A percentile compares a stretch with the other conserved stretches of the same genome.
Evolutionary conservation across 2,888 invertebrate species (phyloP).

Genomic region (Stenurella melanura): DNA sequence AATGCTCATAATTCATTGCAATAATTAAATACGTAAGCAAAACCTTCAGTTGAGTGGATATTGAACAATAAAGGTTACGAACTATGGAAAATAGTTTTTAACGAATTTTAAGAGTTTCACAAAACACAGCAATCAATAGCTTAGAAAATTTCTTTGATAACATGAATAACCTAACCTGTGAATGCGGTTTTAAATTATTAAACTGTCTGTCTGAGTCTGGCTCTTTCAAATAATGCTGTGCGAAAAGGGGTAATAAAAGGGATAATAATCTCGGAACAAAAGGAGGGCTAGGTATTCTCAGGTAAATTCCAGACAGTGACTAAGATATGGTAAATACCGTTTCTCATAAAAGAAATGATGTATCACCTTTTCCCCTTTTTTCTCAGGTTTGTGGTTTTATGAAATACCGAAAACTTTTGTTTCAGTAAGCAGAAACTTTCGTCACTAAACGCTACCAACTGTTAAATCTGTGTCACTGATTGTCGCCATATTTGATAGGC

Average conservation of each 20-base stretch:
- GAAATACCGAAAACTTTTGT: neutral
- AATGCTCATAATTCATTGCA: neutral
- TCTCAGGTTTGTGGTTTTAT: too few species aligned
- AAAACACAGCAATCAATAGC: too few species aligned
- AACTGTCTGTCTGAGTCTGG: neutral
- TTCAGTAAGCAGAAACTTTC: neutral
- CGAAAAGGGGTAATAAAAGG: neutral
- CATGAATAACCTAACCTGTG: too few species aligned
- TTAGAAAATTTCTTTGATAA: too few species aligned
- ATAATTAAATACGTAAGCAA: neutral
- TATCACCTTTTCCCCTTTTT: neutral
- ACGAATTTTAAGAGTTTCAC: too few species aligned
- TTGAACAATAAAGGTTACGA: conserved; percentile 15
- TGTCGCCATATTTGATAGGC: conserved; percentile 17
- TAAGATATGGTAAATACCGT: conserved; percentile 1
- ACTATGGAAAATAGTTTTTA: conserved; percentile 20
- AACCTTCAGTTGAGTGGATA: neutral
- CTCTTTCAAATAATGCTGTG: neutral
- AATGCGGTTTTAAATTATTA: neutral
- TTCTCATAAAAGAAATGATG: neutral
- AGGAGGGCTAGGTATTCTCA: neutral
- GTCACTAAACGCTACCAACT: conserved; percentile 17
- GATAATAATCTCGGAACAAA: neutral
- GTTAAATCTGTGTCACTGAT: conserved; percentile 26
- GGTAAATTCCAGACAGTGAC: neutral